phyloP scores from a whole-genome alignment of 2,797 vertebrate genomes.

The Perodicticus potto region DNA sequence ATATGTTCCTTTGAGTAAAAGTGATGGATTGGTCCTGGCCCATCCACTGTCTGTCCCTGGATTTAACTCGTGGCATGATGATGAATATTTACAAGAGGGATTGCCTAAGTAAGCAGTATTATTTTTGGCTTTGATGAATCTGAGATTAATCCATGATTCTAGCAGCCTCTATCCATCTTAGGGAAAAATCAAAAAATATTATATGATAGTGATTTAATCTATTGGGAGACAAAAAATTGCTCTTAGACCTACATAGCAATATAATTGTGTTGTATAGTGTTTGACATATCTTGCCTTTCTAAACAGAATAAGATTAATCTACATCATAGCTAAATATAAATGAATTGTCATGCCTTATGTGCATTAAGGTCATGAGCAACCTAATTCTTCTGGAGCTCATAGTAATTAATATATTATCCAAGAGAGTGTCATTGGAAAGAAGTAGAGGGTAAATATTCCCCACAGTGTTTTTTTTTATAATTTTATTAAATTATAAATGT shows the following conservation, averaged over 20 bases:
- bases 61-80: constrained; percentile 31
- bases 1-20: constrained; percentile 35
- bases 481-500: too few relatives aligned
- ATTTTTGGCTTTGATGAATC: constrained; percentile 36
- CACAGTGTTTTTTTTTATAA: not conserved
- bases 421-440: not conserved
- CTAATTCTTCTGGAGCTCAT: not conserved
- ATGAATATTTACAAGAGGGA: constrained; percentile 63
- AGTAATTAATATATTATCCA: not conserved
- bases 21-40: constrained; percentile 5
- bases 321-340: not conserved
- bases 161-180: constrained; percentile 46
- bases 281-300: not conserved
- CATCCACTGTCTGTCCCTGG: not conserved
- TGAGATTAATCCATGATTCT: constrained; percentile 56
- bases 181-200: constrained; percentile 56
- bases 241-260: not conserved
- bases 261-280: not conserved
- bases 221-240: constrained; percentile 15
- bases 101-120: constrained; percentile 47
- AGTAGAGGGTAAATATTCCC: not conserved
- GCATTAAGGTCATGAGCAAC: not conserved
- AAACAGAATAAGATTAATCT: not conserved
- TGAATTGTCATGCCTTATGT: not conserved
- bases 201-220: constrained; percentile 53